A percentile compares a stretch with the other conserved stretches of the same genome.
These are phyloP conservation scores for Gasterosteus nipponicus DNA, from an alignment of 2,113 vertebrate species.

Conservation along the genomic window DNA sequence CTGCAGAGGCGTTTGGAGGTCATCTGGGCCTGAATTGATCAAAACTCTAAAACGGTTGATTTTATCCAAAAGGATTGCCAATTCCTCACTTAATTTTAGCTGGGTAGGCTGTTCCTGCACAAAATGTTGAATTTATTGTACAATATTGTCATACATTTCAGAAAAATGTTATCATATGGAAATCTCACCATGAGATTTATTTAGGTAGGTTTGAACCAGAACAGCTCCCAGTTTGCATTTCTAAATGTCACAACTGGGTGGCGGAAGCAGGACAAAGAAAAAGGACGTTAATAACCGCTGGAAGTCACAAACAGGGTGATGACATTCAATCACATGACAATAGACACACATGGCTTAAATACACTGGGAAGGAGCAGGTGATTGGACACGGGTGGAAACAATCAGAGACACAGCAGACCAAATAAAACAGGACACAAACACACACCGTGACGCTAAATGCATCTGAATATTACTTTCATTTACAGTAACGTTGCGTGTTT, in stretches of 20 bases:
- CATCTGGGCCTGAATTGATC: neutral
- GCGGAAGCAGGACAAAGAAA: too few relatives aligned
- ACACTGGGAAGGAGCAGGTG: too few relatives aligned
- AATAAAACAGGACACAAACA: too few relatives aligned
- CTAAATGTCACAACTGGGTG: neutral
- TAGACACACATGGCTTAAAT: too few relatives aligned
- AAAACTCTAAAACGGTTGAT: neutral
- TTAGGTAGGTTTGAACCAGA: neutral
- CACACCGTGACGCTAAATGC: neutral
- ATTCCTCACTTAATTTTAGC: neutral
- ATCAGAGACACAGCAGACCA: too few relatives aligned
- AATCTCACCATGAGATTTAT: neutral
- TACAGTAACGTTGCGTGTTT: neutral
- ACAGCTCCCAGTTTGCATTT: neutral
- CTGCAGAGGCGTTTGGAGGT: neutral
- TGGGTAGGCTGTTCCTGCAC: neutral
- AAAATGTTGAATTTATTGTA: neutral
- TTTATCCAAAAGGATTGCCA: neutral
- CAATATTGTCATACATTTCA: neutral
- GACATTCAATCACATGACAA: too few relatives aligned
- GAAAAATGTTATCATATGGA: constrained; percentile 13
- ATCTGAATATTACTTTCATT: neutral
- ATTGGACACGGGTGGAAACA: too few relatives aligned
- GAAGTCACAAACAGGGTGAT: too few relatives aligned
- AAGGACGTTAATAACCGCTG: too few relatives aligned